A percentile compares a stretch with the other conserved stretches of the same genome.
Conservation (phyloP, 2,797 vertebrate species). For the Pseudochaenichthys georgianus region DNA sequence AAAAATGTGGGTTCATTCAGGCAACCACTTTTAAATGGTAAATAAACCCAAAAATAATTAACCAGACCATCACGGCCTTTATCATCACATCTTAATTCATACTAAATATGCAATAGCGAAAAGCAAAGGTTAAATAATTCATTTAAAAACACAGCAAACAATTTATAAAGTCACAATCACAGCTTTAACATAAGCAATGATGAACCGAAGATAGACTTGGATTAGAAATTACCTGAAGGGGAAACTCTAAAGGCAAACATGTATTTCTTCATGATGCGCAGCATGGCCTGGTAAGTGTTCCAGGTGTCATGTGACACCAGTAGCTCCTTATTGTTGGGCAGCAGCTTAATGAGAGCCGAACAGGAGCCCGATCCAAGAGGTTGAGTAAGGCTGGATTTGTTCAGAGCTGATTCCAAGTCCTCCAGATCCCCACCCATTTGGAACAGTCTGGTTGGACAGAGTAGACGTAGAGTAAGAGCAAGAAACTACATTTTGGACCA, state of each 20-base stretch:
- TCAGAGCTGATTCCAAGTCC: constrained; percentile 91
- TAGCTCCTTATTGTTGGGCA: constrained; percentile 89
- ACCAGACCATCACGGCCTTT: too few species aligned
- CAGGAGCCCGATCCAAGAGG: constrained; percentile 92
- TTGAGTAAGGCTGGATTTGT: constrained; percentile 82
- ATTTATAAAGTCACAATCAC: too few species aligned
- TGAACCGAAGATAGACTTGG: not conserved
- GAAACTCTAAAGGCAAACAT: constrained; percentile 86
- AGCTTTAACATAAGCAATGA: not conserved
- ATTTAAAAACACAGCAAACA: too few species aligned
- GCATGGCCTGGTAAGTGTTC: constrained; percentile 93
- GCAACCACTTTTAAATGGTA: too few species aligned
- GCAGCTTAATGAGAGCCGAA: constrained; percentile 94
- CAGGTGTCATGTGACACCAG: constrained; percentile 96
- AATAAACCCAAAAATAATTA: too few species aligned
- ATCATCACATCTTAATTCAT: too few species aligned
- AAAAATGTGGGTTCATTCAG: not conserved
- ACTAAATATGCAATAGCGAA: too few species aligned
- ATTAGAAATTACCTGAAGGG: constrained; percentile 77
- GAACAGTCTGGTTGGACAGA: constrained; percentile 84
- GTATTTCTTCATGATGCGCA: constrained; percentile 95
- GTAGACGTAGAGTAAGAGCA: not conserved
- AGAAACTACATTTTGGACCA: not conserved
- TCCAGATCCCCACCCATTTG: constrained; percentile 94
- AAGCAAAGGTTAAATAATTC: too few species aligned